Conservation (phyloP, 2,888 invertebrate genomes). For the Tinea pellionella region DNA sequence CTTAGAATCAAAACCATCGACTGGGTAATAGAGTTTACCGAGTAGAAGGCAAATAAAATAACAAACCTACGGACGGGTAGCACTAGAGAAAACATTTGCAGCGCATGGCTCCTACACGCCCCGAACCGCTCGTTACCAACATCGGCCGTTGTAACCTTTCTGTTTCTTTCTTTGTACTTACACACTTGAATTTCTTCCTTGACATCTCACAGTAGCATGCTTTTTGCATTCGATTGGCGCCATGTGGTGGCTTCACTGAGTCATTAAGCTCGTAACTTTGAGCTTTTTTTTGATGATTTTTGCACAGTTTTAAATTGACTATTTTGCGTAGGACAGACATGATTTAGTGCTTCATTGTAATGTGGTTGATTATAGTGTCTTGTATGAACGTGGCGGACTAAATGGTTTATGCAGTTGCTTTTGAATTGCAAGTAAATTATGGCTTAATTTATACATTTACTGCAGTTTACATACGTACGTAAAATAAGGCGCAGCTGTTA, state of each 20-base stretch:
- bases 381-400: slow-evolving; percentile 1
- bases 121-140: slow-evolving; percentile 29
- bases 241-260: slow-evolving; percentile 9
- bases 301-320: background rate
- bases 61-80: slow-evolving; percentile 33
- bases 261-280: slow-evolving; percentile 5
- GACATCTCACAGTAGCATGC: background rate
- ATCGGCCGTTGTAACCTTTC: slow-evolving; percentile 24
- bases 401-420: background rate
- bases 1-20: slow-evolving; percentile 61
- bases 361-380: slow-evolving; percentile 7
- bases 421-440: slow-evolving; percentile 2
- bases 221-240: slow-evolving; percentile 14
- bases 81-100: slow-evolving; percentile 31
- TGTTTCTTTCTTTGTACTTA: slow-evolving; percentile 14
- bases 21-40: slow-evolving; percentile 57
- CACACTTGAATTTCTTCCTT: slow-evolving; percentile 10
- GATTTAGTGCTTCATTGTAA: slow-evolving; percentile 11
- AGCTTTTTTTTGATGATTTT: background rate
- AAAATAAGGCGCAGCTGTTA: background rate
- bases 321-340: slow-evolving; percentile 10
- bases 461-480: slow-evolving; percentile 2
- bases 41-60: slow-evolving; percentile 62
- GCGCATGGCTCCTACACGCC: slow-evolving; percentile 19
- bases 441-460: slow-evolving; percentile 8